Evolutionary conservation across 2,113 vertebrate species (phyloP).

Genomic region (Toxostoma redivivum): DNA sequence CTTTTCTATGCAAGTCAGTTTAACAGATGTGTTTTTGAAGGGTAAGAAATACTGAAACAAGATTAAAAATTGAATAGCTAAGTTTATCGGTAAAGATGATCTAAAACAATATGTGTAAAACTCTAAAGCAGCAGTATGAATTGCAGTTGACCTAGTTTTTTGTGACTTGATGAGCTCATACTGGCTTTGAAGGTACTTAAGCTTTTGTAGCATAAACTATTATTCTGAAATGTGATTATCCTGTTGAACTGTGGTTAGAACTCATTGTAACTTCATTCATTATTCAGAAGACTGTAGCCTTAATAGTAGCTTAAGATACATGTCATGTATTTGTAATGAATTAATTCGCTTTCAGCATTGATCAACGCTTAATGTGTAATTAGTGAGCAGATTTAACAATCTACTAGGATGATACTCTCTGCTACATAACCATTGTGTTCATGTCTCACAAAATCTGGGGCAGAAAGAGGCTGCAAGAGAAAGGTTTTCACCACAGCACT

Average conservation of each 20-base stretch:
- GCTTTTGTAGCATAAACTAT: not conserved
- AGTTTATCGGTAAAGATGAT: not conserved
- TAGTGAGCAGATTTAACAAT: not conserved
- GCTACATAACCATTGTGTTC: not conserved
- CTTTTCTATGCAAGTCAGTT: not conserved
- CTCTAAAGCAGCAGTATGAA: not conserved
- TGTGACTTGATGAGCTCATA: not conserved
- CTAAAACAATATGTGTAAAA: not conserved
- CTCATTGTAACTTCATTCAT: slow-evolving; percentile 2
- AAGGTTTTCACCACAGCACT: not conserved
- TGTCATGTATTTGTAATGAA: not conserved
- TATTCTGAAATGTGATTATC: slow-evolving; percentile 18
- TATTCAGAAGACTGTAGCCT: slow-evolving; percentile 10
- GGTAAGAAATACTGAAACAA: not conserved
- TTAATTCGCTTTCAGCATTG: not conserved
- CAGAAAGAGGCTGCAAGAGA: not conserved
- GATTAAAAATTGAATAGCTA: not conserved
- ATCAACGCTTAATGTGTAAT: not conserved
- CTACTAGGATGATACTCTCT: not conserved
- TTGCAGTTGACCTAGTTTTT: not conserved
- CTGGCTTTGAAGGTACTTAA: not conserved
- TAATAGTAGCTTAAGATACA: not conserved
- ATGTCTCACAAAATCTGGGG: not conserved
- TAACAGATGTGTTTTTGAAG: not conserved
- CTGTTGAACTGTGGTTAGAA: not conserved